Evolutionary conservation across 1,140 invertebrate genomes (phyloP).

Genomic region (Cryptotermes secundus): DNA sequence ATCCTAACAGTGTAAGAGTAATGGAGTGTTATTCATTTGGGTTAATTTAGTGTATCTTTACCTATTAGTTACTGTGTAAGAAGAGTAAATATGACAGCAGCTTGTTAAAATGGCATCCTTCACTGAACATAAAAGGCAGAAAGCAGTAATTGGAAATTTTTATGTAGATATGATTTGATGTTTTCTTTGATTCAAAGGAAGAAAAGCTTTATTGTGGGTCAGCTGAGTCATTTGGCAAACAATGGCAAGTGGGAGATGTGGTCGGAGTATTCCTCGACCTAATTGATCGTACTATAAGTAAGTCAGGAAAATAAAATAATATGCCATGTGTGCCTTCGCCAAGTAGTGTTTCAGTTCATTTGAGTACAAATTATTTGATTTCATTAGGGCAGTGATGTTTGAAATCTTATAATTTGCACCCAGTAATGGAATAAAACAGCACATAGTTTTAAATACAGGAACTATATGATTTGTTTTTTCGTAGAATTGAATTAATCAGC

Average conservation of each 20-base stretch:
- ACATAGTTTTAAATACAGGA: not conserved
- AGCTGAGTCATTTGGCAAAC: conserved; percentile 89
- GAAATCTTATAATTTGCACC: conserved; percentile 13
- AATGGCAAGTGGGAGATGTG: conserved; percentile 92
- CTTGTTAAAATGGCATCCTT: too few relatives aligned
- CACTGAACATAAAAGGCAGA: not conserved
- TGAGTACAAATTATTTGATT: not conserved
- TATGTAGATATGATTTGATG: not conserved
- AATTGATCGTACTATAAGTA: conserved; percentile 95
- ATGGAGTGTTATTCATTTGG: too few relatives aligned
- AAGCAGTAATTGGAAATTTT: not conserved
- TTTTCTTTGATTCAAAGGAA: conserved; percentile 64
- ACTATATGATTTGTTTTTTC: conserved; percentile 12
- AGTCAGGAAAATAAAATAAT: conserved; percentile 49
- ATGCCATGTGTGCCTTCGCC: not conserved
- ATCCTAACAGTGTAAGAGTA: too few relatives aligned
- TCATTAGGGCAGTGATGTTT: not conserved
- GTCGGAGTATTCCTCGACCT: conserved; percentile 95
- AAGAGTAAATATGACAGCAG: too few relatives aligned
- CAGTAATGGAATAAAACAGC: not conserved
- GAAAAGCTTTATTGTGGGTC: conserved; percentile 90
- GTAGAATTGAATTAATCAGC: conserved; percentile 16
- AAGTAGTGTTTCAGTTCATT: conserved; percentile 25
- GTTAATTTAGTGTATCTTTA: too few relatives aligned
- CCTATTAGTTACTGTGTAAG: too few relatives aligned